Evolutionary conservation across 2,797 vertebrate genomes (phyloP), one percentile per base, ranked within the genome.

Genomic region (Craterocephalus amniculus): DNA sequence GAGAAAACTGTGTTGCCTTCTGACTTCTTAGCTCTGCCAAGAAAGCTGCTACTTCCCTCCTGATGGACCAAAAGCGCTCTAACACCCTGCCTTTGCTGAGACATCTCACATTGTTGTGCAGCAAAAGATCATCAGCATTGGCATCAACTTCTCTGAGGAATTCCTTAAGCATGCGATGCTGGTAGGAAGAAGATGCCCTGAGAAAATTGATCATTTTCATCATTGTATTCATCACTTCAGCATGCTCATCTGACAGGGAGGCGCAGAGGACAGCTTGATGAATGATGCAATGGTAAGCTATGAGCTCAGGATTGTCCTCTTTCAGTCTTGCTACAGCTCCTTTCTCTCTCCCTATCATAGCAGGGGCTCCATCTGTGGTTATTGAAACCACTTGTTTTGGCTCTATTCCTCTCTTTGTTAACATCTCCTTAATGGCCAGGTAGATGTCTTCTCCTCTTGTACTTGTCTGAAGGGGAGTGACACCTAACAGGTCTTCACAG

Each of bases 401-500:
- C 45, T 49, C 45, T 49, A 49, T 49, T 49, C 45, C 45, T 49
- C 20, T 6, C n/a, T 49, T 49, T 22, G 7, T 4, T 49, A 49
- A 24, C n/a, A 49, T 49, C 8, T 49, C n/a, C 20, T 49, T 22
- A 49, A 49, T 49, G 1, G 45, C n/a, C 45, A 56, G 24, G 51
- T 54, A 54, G 24, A 54, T 54, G 24, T 54, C 51, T 9, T 27
- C 48, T 52, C 49, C 49, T 52, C 8, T 26, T 52, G 24, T 52
- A 26, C 5, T 52, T 2, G 22, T 52, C 49, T 52, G 10, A 52
- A 27, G 49, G 12, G 22, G 12, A 52, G 22, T 52, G 2, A 52
- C 22, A 52, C n/a, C n/a, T 24, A 52, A 24, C 49, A 52, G 24
- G 49, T 52, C 49, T 52, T 60, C 64, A 68, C 10, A 51, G 38